Evolutionary conservation across 2,113 vertebrate species (phyloP).

Genomic region (Stomatorhinus ivindoensis): DNA sequence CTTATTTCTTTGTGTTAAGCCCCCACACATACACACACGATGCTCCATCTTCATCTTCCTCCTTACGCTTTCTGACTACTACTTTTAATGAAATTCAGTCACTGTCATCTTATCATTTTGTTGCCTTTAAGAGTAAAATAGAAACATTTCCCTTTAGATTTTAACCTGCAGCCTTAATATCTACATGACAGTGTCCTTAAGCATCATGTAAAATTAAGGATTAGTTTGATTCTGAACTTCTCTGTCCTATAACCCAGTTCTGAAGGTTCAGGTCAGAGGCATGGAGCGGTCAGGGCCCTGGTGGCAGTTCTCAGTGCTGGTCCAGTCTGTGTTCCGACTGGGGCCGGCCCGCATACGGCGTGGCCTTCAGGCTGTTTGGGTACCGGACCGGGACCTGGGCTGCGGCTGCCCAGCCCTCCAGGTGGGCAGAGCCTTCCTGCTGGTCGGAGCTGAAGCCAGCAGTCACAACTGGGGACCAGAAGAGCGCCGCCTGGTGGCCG

Average conservation of each 20-base stretch:
- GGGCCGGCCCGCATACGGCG: constrained; percentile 55
- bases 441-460: constrained; percentile 58
- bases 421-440: constrained; percentile 64
- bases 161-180: background rate
- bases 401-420: constrained; percentile 72
- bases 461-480: constrained; percentile 57
- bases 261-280: constrained; percentile 67
- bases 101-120: background rate
- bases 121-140: background rate
- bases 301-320: constrained; percentile 72
- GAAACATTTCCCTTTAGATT: background rate
- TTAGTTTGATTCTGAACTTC: background rate
- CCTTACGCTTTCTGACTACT: background rate
- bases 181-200: background rate
- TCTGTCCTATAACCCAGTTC: constrained; percentile 45
- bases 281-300: constrained; percentile 64
- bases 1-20: background rate
- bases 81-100: background rate
- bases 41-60: constrained; percentile 11
- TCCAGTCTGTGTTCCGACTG: constrained; percentile 66
- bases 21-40: background rate
- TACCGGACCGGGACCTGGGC: constrained; percentile 67
- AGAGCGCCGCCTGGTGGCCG: constrained; percentile 66
- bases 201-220: background rate
- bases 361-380: constrained; percentile 70